Base-by-base conservation (phyloP, 1,140 invertebrate genomes). In the Cyclina sinensis region DNA sequence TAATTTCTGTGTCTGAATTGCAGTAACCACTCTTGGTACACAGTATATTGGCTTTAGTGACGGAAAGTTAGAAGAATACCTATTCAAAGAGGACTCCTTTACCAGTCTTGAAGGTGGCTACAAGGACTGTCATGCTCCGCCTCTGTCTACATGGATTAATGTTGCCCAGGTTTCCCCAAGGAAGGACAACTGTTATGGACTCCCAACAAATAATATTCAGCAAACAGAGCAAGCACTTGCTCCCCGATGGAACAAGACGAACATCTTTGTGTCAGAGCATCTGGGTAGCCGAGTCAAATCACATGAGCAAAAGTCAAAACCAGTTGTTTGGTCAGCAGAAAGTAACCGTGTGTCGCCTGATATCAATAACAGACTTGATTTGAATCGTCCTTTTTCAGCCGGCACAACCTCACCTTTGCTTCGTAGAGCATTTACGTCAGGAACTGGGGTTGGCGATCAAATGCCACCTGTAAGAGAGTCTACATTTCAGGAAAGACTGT, bases 11-110 rank as follows among this genome's bases (percentile, higher is more conserved):
- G 37, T 32, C 18, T 62, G 16, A 37, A 68, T 30, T 68, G 9
- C 37, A 35, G 27, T 43, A 27, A n/a, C n/a, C n/a, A n/a, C n/a
- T 27, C 27, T 54, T 16, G 65, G 32, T 70, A 70, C 32, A 3
- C 65, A 27, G 43, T 65, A 51, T 57, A 14, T 81, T 9, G 39
- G 43, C 0, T 54, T 48, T 16, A 73, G 65, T 24, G 43, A 70
- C 7, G 39, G 48, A 48, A 35, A 27, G 0, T 0, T 84, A 32
- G 82, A 70, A 30, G 65, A 84, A 11, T 84, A 57, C 68, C 37
- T 84, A 4, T 73, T 73, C 46, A 70, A 35, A 27, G 65, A 70
- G 7, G 82, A 21, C 0, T 73, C 82, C 0, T 84, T 84, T 46
- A 51, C 39, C 18, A 84, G 82, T 39, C 30, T 84, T 16, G 54